Evolutionary conservation across 2,113 vertebrate genomes (phyloP).

Genomic region (Zapornia atra): DNA sequence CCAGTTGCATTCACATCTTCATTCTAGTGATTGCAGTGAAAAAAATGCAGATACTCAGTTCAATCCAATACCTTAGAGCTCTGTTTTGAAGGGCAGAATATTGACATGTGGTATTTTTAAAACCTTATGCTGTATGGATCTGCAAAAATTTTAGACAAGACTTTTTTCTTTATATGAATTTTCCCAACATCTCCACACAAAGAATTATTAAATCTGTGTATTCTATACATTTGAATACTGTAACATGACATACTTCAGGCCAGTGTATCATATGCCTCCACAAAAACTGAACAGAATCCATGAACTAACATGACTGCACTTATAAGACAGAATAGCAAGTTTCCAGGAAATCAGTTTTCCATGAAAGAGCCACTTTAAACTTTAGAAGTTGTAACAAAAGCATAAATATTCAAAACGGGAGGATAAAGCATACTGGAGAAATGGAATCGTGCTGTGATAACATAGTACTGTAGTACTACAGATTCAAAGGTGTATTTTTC

Average conservation of each 20-base stretch:
- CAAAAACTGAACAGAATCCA: neutral
- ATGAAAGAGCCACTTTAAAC: neutral
- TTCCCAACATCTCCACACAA: neutral
- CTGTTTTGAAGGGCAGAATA: neutral
- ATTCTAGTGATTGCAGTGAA: neutral
- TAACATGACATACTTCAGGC: neutral
- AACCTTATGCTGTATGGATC: neutral
- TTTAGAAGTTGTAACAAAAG: neutral
- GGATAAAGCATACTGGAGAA: neutral
- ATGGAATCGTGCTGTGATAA: neutral
- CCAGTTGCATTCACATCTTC: neutral
- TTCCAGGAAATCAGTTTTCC: neutral
- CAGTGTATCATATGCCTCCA: neutral
- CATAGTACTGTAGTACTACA: neutral
- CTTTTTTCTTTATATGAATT: neutral
- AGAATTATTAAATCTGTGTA: neutral
- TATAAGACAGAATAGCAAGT: neutral
- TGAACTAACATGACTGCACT: neutral
- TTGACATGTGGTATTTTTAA: neutral
- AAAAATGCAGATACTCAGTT: neutral
- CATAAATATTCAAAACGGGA: neutral
- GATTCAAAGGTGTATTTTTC: neutral
- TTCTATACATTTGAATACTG: neutral
- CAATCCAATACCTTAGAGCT: neutral
- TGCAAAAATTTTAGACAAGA: neutral